phyloP scores from a whole-genome alignment of 1,140 invertebrate species.

The Apocrypta bakeri region DNA sequence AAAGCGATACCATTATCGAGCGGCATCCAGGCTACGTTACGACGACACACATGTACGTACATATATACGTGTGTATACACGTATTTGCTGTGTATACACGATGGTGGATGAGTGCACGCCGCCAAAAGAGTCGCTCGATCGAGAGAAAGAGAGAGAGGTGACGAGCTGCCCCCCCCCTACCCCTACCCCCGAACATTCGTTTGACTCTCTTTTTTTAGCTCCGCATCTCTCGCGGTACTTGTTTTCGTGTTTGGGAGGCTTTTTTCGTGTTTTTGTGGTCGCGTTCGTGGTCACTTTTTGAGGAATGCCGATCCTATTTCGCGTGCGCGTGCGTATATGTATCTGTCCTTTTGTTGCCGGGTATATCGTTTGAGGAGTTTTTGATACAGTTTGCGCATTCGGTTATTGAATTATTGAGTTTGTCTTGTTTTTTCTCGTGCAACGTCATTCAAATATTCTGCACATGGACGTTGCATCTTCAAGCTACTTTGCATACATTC shows the following conservation, averaged over 20 bases:
- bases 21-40: background rate
- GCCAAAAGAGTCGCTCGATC: slow-evolving; percentile 18
- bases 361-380: background rate
- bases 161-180: too few relatives aligned
- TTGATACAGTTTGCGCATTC: background rate
- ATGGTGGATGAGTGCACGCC: background rate
- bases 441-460: too few relatives aligned
- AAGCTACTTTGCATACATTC: too few relatives aligned
- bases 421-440: too few relatives aligned
- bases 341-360: background rate
- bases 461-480: too few relatives aligned
- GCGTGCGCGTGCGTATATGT: too few relatives aligned
- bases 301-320: background rate
- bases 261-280: background rate
- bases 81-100: background rate
- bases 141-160: slow-evolving; percentile 7
- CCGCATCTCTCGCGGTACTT: background rate
- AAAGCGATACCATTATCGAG: slow-evolving; percentile 38
- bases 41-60: background rate
- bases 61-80: background rate
- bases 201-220: background rate
- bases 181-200: background rate
- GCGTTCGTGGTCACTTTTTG: background rate
- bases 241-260: background rate
- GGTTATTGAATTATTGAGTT: background rate